Percentiles rank a stretch among this genome's conserved stretches.
Evolutionary conservation across 2,888 invertebrate genomes (phyloP).

Genomic region (Chaetogeoica ovagalla): DNA sequence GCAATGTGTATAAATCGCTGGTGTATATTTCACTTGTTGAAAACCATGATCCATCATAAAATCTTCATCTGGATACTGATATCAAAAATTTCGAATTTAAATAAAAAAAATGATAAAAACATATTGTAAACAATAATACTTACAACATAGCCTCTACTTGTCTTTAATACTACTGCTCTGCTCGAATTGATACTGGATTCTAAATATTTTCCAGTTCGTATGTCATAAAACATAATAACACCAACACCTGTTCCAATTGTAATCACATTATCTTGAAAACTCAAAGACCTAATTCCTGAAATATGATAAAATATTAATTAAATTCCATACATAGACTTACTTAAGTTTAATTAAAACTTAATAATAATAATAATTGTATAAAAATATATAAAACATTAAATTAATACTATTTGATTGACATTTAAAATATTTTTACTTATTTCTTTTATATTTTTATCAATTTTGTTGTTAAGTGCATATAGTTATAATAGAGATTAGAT

Average conservation of each 20-base stretch:
- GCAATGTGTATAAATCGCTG: conserved; percentile 95
- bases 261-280: conserved; percentile 82
- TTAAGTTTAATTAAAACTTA: neutral
- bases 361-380: too few relatives aligned
- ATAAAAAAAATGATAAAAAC: conserved; percentile 17
- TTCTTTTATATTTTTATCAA: too few relatives aligned
- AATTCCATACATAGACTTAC: neutral
- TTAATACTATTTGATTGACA: too few relatives aligned
- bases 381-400: too few relatives aligned
- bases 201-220: conserved; percentile 86
- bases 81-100: neutral
- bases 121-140: conserved; percentile 9
- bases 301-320: conserved; percentile 4
- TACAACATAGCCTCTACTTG: conserved; percentile 84
- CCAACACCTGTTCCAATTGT: conserved; percentile 94
- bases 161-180: conserved; percentile 82
- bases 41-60: conserved; percentile 72
- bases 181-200: conserved; percentile 88
- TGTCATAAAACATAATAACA: conserved; percentile 89
- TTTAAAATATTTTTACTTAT: too few relatives aligned
- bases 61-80: conserved; percentile 80
- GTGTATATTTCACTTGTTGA: conserved; percentile 79
- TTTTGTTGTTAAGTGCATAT: too few relatives aligned
- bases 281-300: conserved; percentile 57
- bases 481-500: too few relatives aligned